These are phyloP conservation scores for Orchesella flavescens DNA, from an alignment of 2,888 invertebrate species.

Conservation along the genomic window DNA sequence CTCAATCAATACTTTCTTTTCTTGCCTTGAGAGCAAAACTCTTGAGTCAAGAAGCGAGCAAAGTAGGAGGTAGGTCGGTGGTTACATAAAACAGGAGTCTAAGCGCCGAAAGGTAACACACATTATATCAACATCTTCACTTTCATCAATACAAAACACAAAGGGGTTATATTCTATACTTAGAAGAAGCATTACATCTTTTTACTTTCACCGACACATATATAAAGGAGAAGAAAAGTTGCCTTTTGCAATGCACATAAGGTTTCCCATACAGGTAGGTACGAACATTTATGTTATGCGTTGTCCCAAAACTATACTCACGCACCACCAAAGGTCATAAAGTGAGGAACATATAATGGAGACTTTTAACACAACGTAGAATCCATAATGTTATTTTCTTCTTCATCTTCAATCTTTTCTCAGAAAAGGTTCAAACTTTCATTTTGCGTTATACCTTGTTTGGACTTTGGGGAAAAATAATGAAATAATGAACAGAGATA, in stretches of 20 bases:
- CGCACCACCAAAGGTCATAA: slow-evolving; percentile 38
- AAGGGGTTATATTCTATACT: no score
- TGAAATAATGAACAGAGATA: no score
- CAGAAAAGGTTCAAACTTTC: no score
- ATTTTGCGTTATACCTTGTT: no score
- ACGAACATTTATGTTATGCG: no score
- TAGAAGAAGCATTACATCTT: no score
- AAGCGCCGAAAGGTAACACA: background rate
- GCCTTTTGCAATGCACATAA: background rate
- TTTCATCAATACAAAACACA: no score
- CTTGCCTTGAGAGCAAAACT: slow-evolving; percentile 23
- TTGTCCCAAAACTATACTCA: background rate
- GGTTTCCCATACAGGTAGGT: no score
- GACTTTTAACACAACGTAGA: slow-evolving; percentile 35
- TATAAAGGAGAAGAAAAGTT: background rate
- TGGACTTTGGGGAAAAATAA: no score
- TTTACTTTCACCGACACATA: no score
- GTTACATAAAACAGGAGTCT: background rate
- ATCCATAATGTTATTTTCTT: no score
- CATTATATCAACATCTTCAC: background rate
- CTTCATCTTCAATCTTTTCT: no score
- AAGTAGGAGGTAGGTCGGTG: background rate
- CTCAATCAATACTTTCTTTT: slow-evolving; percentile 66
- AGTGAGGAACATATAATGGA: slow-evolving; percentile 28
- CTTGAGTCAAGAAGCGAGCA: background rate